Percentiles rank a stretch among this genome's conserved stretches.
phyloP scores from a whole-genome alignment of 2,797 vertebrate genomes.

The Neosilurus hyrtlii region DNA sequence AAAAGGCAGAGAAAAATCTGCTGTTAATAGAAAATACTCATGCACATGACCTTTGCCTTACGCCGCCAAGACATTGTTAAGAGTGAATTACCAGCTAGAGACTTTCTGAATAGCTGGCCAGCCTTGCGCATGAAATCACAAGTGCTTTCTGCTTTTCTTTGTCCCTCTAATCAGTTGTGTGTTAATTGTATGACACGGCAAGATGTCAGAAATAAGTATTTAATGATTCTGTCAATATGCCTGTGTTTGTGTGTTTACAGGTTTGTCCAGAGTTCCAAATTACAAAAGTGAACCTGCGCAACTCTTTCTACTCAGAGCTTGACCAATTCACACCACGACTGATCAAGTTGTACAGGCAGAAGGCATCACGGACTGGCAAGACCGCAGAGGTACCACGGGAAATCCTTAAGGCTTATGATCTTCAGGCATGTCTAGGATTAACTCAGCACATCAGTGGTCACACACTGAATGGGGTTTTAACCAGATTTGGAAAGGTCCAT shows the following conservation, averaged over 20 bases:
- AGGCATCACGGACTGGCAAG: not conserved
- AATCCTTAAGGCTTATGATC: constrained; percentile 10
- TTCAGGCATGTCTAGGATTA: not conserved
- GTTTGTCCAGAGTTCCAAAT: constrained; percentile 20
- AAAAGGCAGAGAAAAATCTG: not conserved
- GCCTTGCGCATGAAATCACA: not conserved
- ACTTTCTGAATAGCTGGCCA: not conserved
- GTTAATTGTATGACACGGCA: too few relatives aligned
- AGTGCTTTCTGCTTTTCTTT: not conserved
- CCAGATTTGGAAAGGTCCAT: too few relatives aligned
- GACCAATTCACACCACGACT: constrained; percentile 1
- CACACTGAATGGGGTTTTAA: too few relatives aligned
- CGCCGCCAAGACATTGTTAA: not conserved
- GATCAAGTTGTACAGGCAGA: constrained; percentile 7
- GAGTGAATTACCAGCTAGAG: not conserved
- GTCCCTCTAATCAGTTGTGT: not conserved
- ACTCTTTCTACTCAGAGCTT: constrained; percentile 14
- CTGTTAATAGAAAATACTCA: not conserved
- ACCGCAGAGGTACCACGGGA: not conserved
- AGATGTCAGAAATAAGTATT: too few relatives aligned
- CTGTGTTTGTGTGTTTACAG: not conserved
- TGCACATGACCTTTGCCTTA: not conserved
- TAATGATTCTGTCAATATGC: not conserved
- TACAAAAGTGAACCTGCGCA: constrained; percentile 3
- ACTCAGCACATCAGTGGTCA: too few relatives aligned